Conservation (phyloP, 2,888 invertebrate species). For the Ormyrus labotus region DNA sequence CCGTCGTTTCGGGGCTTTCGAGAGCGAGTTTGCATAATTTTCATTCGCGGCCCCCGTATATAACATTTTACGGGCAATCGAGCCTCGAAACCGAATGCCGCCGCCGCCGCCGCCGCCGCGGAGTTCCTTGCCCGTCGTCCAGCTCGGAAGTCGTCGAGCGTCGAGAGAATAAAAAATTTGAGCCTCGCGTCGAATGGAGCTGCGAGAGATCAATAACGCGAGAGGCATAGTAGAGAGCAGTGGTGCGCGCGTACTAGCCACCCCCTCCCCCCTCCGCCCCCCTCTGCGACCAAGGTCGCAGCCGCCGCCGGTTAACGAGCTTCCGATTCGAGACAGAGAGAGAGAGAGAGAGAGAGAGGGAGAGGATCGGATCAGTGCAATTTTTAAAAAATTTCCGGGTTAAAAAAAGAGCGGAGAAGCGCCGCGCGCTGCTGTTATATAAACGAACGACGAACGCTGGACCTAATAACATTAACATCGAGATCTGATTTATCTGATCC, state of each 20-base stretch:
- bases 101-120: neutral
- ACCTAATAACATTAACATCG: conserved; percentile 59
- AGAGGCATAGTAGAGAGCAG: neutral
- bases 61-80: neutral
- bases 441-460: neutral
- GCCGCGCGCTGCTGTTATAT: conserved; percentile 17
- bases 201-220: conserved; percentile 25
- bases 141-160: too few relatives aligned
- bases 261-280: neutral
- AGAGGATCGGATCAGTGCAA: neutral
- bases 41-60: neutral
- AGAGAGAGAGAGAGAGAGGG: neutral
- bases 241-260: conserved; percentile 29
- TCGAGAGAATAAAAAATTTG: too few relatives aligned
- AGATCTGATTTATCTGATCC: conserved; percentile 56
- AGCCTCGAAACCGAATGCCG: neutral
- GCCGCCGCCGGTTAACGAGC: neutral
- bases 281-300: conserved; percentile 31
- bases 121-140: too few relatives aligned
- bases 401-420: neutral
- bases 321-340: neutral
- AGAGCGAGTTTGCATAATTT: too few relatives aligned
- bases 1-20: too few relatives aligned
- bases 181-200: conserved; percentile 1
- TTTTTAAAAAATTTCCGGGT: too few relatives aligned